Evolutionary conservation across 2,888 invertebrate species (phyloP).

Genomic region (Synergus gifuensis): DNA sequence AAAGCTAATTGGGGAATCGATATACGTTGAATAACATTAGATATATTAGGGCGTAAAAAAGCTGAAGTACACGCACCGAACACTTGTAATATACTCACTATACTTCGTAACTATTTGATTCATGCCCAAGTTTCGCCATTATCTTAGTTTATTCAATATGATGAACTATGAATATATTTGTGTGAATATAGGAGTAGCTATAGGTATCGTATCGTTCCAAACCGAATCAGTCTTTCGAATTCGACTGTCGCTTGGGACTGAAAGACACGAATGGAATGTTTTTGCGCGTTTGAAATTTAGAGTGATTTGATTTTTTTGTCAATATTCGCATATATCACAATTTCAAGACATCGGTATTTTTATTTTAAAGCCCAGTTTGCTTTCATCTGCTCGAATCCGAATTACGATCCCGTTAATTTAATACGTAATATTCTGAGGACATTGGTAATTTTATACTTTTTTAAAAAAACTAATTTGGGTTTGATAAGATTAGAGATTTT

Average conservation of each 20-base stretch:
- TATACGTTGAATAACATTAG: neutral
- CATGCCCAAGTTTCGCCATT: slow-evolving; percentile 60
- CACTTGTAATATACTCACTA: slow-evolving; percentile 67
- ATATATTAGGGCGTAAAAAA: slow-evolving; percentile 38
- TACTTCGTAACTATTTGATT: slow-evolving; percentile 36
- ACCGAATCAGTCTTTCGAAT: slow-evolving; percentile 49
- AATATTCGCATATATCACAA: slow-evolving; percentile 53
- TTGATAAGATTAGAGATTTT: neutral
- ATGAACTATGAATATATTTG: slow-evolving; percentile 60
- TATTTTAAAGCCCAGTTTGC: neutral
- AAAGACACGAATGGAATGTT: slow-evolving; percentile 47
- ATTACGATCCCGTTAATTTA: neutral
- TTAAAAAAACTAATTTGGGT: neutral
- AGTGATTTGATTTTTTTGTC: slow-evolving; percentile 54
- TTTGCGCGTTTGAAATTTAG: slow-evolving; percentile 46
- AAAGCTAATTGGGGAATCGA: slow-evolving; percentile 6
- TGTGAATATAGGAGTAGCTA: slow-evolving; percentile 69
- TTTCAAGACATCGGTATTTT: neutral
- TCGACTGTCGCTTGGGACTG: slow-evolving; percentile 51
- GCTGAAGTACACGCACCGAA: slow-evolving; percentile 50
- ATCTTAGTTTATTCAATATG: slow-evolving; percentile 49
- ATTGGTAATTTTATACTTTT: neutral
- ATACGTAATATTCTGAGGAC: neutral
- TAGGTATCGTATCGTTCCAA: slow-evolving; percentile 64
- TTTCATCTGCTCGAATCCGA: neutral